Evolutionary conservation across 2,113 vertebrate species (phyloP), one percentile per base, ranked within the genome.

Genomic region (Leucoraja erinaceus): DNA sequence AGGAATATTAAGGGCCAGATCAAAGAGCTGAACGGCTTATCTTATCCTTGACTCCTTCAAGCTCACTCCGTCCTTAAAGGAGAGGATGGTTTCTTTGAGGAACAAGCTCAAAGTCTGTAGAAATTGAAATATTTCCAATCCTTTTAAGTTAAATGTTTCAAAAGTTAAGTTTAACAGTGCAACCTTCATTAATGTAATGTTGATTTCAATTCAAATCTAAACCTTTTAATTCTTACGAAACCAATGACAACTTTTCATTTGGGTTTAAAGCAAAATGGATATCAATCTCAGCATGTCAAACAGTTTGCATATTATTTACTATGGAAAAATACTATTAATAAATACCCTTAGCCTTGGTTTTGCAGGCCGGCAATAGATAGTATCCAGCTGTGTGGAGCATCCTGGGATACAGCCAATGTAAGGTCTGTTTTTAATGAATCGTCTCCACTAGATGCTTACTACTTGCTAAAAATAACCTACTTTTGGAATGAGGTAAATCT

Each of bases 401-500:
- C 33, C 66, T 72, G 90, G 66, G 66, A 47, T 66, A 25, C 8
- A 54, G 68, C 33, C 90, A 91, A 68, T 72, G 72, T 91, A 72
- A 72, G 90, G 90, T 25, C 90, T 74, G 68, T 54, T 54, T 54
- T 72, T 70, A 91, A 91, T 90, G 88, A 90, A 90, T 90, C 68
- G 88, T 63, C 66, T n/a, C 31, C 68, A 22, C 88, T 90, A 33
- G 63, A 1, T 22, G 90, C 81, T 59, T 59, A 84, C 88, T 92
- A 94, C 76, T 16, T 7, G 88, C 93, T 94, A 94, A 93, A 95
- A 95, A 94, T 95, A 95, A 5, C 61, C 70, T 0, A 11, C 59
- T 90, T 88, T 66, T 11, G 76, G 93, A 92, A 93, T 63, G 8
- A 70, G 93, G 91, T 92, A 93, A 83, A 86, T 74, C 66, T 91